Evolutionary conservation across 2,113 vertebrate genomes (phyloP), one percentile per base, ranked within the genome.

Genomic region (Platanista minor): DNA sequence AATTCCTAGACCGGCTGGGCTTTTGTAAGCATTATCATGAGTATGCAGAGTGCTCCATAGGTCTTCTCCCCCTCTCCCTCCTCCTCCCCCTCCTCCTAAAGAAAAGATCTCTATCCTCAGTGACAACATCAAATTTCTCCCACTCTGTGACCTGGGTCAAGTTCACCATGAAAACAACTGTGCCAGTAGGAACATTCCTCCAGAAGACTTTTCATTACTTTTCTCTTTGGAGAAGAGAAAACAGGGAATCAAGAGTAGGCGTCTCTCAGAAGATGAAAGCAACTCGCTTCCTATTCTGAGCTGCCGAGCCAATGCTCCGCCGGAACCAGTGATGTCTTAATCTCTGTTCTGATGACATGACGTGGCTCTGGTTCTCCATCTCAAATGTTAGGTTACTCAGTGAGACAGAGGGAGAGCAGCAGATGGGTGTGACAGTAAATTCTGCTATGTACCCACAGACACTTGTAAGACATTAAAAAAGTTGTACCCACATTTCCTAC

Each of bases 341-440:
- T 21, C 66, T 41, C 82, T 39, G 23, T 13, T 83, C 64, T 36
- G 52, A 69, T 17, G 81, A 41, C 25, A 29, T 0, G 13, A 57
- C 1, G 2, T 0, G 9, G 41, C 59, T 67, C 75, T 1, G 4
- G 5, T 21, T 78, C 94, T 67, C 25, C 49, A 6, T 87, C 39
- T 85, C 82, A 41, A 54, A 78, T 43, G 61, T 71, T 92, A 95
- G 66, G 71, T 94, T 95, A 54, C 71, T 94, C 97, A 95, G 90
- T 1, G 13, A 89, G 62, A 69, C 12, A 31, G 49, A 80, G 81
- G 67, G 43, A 90, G 75, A 72, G 33, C 18, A 36, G 88, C 95
- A 97, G 92, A 91, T 75, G 95, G 94, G 52, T 29, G 52, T 23
- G 84, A 87, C 96, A 92, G 66, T 29, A 43, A 95, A 54, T 75